Conservation (phyloP, 2,888 invertebrate genomes). For the Drosophila koepferae region DNA sequence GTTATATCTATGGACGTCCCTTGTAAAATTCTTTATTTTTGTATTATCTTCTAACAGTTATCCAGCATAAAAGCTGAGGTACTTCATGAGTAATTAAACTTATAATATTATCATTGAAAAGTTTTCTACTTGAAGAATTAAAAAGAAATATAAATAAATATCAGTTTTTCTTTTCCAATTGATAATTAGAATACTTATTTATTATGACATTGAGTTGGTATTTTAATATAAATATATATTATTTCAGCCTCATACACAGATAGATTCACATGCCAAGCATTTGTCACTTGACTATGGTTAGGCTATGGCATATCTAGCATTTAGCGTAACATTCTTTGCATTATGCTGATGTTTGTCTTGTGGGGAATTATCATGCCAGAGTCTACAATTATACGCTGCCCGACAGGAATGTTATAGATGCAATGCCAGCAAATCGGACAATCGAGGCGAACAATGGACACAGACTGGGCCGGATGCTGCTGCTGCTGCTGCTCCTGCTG, state of each 20-base stretch:
- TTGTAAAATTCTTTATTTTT: background rate
- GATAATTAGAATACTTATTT: too few species aligned
- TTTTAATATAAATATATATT: too few species aligned
- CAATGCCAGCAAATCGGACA: slow-evolving; percentile 37
- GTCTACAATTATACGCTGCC: slow-evolving; percentile 68
- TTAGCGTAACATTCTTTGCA: slow-evolving; percentile 55
- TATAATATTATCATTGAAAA: background rate
- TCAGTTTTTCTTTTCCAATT: background rate
- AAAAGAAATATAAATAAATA: background rate
- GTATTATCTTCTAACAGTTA: background rate
- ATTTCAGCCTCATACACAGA: background rate
- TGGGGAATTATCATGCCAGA: slow-evolving; percentile 70
- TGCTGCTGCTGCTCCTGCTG: slow-evolving; percentile 19
- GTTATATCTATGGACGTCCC: slow-evolving; percentile 28
- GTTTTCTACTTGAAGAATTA: background rate
- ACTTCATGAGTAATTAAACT: background rate
- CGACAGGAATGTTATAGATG: slow-evolving; percentile 57
- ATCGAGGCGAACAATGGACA: slow-evolving; percentile 48
- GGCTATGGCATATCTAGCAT: slow-evolving; percentile 34
- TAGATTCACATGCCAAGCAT: background rate
- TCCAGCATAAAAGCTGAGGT: background rate
- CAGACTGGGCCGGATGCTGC: slow-evolving; percentile 31
- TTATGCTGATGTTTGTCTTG: slow-evolving; percentile 48
- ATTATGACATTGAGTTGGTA: too few species aligned
- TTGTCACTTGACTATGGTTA: slow-evolving; percentile 2